Conservation (phyloP, 2,888 invertebrate species). For the Caenorhabditis sp. region DNA sequence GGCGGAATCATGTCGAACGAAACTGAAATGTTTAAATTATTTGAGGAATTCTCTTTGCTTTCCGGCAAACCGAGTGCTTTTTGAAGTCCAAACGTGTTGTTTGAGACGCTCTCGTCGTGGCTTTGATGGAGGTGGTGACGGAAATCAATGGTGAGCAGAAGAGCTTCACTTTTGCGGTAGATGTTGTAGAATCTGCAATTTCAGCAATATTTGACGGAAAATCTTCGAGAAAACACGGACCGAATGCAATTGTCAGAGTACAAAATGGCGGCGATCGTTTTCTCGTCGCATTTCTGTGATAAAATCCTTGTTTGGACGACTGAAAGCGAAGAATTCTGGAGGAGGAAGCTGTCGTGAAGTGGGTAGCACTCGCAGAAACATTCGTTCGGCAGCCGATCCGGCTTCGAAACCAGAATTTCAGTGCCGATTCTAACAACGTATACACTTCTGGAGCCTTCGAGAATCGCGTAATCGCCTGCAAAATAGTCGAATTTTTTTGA, state of each 20-base stretch:
- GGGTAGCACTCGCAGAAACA: conserved; percentile 48
- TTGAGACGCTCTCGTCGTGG: conserved; percentile 13
- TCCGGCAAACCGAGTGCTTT: conserved; percentile 18
- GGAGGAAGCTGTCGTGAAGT: conserved; percentile 41
- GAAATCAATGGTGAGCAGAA: conserved; percentile 38
- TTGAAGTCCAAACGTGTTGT: conserved; percentile 50
- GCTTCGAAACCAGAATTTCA: conserved; percentile 27
- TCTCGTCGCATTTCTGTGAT: conserved; percentile 13
- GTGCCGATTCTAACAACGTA: conserved; percentile 36
- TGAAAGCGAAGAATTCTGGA: conserved; percentile 18
- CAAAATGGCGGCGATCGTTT: conserved; percentile 25
- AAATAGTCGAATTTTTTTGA: neutral
- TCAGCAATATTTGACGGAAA: neutral
- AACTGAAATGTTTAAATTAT: conserved; percentile 23
- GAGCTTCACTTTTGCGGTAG: conserved; percentile 13
- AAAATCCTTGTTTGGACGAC: conserved; percentile 21
- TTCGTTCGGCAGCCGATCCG: conserved; percentile 27
- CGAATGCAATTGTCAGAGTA: conserved; percentile 42
- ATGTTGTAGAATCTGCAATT: conserved; percentile 44
- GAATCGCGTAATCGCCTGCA: conserved; percentile 33
- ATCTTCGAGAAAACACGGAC: neutral
- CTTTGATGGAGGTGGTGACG: conserved; percentile 14
- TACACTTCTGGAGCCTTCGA: conserved; percentile 7
- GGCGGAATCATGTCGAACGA: conserved; percentile 48
- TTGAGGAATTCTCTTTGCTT: no score